Evolutionary conservation across 2,888 invertebrate species (phyloP).

Genomic region (Phortica magna): DNA sequence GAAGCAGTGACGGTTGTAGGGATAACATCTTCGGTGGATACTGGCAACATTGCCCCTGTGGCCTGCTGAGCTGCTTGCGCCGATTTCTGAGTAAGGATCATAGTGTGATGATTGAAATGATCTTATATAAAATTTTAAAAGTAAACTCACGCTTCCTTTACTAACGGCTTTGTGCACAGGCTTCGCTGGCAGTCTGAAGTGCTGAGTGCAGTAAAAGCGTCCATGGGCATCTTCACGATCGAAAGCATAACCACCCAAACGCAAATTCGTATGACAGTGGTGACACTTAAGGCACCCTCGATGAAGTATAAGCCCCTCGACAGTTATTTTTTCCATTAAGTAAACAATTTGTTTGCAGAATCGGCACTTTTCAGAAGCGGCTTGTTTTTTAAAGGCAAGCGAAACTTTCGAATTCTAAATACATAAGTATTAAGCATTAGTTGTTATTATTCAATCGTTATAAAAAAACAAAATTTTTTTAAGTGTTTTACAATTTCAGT

Average conservation of each 20-base stretch:
- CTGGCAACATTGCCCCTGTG: constrained; percentile 38
- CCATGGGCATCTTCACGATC: constrained; percentile 84
- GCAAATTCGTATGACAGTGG: constrained; percentile 90
- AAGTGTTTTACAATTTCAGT: not conserved
- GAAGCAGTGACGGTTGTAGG: constrained; percentile 6
- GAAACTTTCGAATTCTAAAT: constrained; percentile 81
- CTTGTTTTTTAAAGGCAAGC: constrained; percentile 82
- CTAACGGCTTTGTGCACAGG: constrained; percentile 69
- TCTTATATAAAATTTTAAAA: not conserved
- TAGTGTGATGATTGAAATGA: not conserved
- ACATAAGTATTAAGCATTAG: not conserved
- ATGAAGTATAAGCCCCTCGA: constrained; percentile 94
- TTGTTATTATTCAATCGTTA: not conserved
- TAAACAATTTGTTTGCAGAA: constrained; percentile 96
- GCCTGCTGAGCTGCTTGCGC: constrained; percentile 44
- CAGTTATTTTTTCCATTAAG: constrained; percentile 93
- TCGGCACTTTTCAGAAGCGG: constrained; percentile 87
- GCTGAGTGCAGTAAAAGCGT: constrained; percentile 87
- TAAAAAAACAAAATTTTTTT: not conserved
- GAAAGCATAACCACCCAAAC: constrained; percentile 87
- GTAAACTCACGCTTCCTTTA: constrained; percentile 55
- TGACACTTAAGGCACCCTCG: constrained; percentile 96
- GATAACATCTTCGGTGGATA: constrained; percentile 51
- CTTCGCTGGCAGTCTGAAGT: constrained; percentile 83
- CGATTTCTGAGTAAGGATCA: constrained; percentile 52